Percentiles rank a stretch among this genome's conserved stretches.
Conservation (phyloP, 2,888 invertebrate species). For the Brachyptera risi region DNA sequence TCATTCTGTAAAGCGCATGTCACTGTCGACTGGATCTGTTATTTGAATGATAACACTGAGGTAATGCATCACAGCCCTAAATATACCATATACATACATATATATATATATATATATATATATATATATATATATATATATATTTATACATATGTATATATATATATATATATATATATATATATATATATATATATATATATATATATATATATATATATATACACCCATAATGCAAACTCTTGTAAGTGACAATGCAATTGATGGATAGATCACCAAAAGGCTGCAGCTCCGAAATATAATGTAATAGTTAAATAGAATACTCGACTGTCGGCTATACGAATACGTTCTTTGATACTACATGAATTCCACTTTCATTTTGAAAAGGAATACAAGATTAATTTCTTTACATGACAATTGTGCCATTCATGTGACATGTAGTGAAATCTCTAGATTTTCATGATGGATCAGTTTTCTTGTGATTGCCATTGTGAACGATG, state of each 20-base stretch:
- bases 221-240: background rate
- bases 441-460: slow-evolving; percentile 8
- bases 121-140: background rate
- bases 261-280: slow-evolving; percentile 12
- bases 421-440: slow-evolving; percentile 3
- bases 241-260: background rate
- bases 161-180: too few relatives aligned
- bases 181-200: background rate
- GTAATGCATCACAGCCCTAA: too few relatives aligned
- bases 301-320: background rate
- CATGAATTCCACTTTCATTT: slow-evolving; percentile 21
- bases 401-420: slow-evolving; percentile 19
- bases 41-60: slow-evolving; percentile 14
- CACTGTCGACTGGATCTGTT: slow-evolving; percentile 1
- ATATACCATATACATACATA: too few relatives aligned
- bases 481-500: too few relatives aligned
- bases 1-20: slow-evolving; percentile 1
- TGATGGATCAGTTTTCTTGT: slow-evolving; percentile 11
- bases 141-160: slow-evolving; percentile 11
- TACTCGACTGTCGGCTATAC: background rate
- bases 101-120: too few relatives aligned
- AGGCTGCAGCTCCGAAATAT: slow-evolving; percentile 12
- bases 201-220: slow-evolving; percentile 1
- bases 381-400: slow-evolving; percentile 21
- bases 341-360: slow-evolving; percentile 9